phyloP scores from a whole-genome alignment of 2,888 invertebrate genomes.

The Fissipunctia ypsillon region DNA sequence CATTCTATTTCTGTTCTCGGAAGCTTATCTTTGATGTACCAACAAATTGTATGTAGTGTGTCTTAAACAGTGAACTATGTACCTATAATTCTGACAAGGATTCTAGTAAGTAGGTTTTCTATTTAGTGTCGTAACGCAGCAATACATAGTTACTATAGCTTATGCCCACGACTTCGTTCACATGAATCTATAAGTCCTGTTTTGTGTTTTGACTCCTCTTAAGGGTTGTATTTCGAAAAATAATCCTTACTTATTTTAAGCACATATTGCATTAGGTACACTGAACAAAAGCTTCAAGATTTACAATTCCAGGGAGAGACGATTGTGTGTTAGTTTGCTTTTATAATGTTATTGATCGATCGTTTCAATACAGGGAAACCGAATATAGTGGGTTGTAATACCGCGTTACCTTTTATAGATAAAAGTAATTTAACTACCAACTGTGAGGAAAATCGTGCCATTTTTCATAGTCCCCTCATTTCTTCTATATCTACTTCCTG shows the following conservation, averaged over 20 bases:
- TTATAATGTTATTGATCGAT: conserved; percentile 7
- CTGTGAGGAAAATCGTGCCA: conserved; percentile 45
- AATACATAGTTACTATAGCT: not conserved
- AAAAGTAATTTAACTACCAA: conserved; percentile 33
- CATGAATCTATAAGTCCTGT: too few relatives aligned
- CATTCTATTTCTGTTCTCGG: conserved; percentile 29
- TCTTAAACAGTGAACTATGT: not conserved
- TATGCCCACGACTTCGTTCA: too few relatives aligned
- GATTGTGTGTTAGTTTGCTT: not conserved
- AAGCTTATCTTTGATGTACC: conserved; percentile 34
- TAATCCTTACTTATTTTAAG: not conserved
- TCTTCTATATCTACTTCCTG: conserved; percentile 40
- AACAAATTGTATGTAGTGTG: conserved; percentile 5
- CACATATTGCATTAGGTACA: not conserved
- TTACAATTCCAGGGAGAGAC: not conserved
- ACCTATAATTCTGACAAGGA: too few relatives aligned
- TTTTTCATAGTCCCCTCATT: conserved; percentile 44
- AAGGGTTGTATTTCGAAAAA: too few relatives aligned
- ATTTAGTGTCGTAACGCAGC: too few relatives aligned
- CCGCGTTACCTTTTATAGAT: conserved; percentile 42
- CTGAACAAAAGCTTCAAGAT: not conserved
- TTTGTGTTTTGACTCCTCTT: too few relatives aligned
- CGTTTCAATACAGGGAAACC: conserved; percentile 11
- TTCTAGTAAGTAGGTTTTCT: too few relatives aligned
- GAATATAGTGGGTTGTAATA: conserved; percentile 20